Evolutionary conservation across 2,113 vertebrate genomes (phyloP).

Genomic region (Peucedramus taeniatus): DNA sequence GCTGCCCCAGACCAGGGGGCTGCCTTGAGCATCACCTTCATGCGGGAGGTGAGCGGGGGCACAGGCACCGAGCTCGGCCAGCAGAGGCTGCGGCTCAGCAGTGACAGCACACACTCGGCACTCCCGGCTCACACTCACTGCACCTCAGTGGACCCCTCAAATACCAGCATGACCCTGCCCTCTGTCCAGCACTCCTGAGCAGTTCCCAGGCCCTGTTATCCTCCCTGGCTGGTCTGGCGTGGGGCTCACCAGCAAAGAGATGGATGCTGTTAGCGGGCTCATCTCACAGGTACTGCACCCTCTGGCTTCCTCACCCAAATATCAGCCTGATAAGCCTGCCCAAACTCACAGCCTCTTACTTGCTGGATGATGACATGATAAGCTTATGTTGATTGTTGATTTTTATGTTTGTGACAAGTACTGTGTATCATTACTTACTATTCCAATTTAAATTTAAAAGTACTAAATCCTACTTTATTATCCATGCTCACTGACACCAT

Average conservation of each 20-base stretch:
- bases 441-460: neutral
- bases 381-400: neutral
- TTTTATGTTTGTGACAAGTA: neutral
- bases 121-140: accelerated
- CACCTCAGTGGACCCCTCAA: neutral
- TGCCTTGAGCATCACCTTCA: neutral
- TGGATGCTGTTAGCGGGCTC: accelerated
- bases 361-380: neutral
- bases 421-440: neutral
- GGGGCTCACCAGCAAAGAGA: neutral
- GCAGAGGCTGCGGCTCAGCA: neutral
- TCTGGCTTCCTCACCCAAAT: neutral
- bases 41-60: neutral
- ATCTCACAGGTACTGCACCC: neutral
- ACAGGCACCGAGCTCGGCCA: neutral
- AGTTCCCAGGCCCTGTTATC: neutral
- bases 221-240: neutral
- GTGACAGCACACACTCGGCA: neutral
- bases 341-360: neutral
- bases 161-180: neutral
- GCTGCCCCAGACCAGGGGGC: neutral
- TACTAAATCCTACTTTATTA: neutral
- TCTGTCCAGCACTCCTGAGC: neutral
- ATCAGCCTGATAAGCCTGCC: neutral
- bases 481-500: neutral